phyloP scores from a whole-genome alignment of 2,113 vertebrate species.

The Perccottus glenii region DNA sequence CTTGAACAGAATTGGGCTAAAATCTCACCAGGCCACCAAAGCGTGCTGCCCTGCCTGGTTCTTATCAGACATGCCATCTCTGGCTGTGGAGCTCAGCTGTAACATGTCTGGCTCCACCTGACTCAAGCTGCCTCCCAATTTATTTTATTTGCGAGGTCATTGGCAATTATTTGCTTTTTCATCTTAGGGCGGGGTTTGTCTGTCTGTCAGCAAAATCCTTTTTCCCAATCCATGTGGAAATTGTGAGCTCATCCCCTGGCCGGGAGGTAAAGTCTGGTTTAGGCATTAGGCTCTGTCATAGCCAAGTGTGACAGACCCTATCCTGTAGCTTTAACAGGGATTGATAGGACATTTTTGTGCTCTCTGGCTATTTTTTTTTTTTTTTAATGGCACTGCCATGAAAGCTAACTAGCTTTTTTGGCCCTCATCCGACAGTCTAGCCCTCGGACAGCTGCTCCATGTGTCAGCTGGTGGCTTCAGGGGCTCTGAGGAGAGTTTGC shows the following conservation, averaged over 20 bases:
- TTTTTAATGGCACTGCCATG: slow-evolving; percentile 22
- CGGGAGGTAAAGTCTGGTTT: slow-evolving; percentile 72
- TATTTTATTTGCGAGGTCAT: slow-evolving; percentile 27
- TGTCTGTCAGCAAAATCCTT: slow-evolving; percentile 61
- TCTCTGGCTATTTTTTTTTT: background rate
- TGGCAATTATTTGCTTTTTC: slow-evolving; percentile 58
- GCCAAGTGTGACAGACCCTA: slow-evolving; percentile 26
- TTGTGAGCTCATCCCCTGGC: slow-evolving; percentile 76
- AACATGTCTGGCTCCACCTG: slow-evolving; percentile 22
- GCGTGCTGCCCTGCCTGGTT: slow-evolving; percentile 28
- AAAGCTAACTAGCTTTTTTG: slow-evolving; percentile 45
- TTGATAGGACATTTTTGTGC: slow-evolving; percentile 7
- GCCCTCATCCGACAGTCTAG: slow-evolving; percentile 59
- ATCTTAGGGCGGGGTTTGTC: slow-evolving; percentile 79
- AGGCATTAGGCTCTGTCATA: slow-evolving; percentile 63
- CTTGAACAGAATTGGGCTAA: slow-evolving; percentile 37
- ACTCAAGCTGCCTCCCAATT: slow-evolving; percentile 6
- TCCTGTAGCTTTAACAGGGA: slow-evolving; percentile 19
- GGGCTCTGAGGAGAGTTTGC: slow-evolving; percentile 49
- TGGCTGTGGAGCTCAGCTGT: slow-evolving; percentile 19
- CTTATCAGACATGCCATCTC: slow-evolving; percentile 56
- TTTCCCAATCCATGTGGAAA: slow-evolving; percentile 62
- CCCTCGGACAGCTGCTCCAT: slow-evolving; percentile 76
- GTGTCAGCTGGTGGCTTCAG: slow-evolving; percentile 80
- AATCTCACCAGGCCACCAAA: slow-evolving; percentile 52